Evolutionary conservation across 2,888 invertebrate species (phyloP).

Genomic region (Spodoptera exigua): DNA sequence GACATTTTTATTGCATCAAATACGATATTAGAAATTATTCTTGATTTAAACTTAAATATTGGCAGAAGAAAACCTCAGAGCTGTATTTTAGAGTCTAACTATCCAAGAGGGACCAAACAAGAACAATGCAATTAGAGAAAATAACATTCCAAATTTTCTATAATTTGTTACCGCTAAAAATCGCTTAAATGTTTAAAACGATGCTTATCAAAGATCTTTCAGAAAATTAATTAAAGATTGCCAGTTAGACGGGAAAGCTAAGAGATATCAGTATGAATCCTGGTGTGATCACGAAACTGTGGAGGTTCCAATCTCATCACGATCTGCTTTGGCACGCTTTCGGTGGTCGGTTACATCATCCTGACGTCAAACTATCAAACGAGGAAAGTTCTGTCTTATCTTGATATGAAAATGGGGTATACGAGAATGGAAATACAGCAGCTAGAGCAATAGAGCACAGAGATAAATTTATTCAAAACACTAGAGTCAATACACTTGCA

Average conservation of each 20-base stretch:
- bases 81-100: slow-evolving; percentile 22
- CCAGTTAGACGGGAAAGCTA: slow-evolving; percentile 16
- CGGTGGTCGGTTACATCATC: slow-evolving; percentile 80
- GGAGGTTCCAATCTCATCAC: slow-evolving; percentile 66
- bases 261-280: slow-evolving; percentile 43
- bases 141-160: slow-evolving; percentile 18
- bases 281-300: slow-evolving; percentile 55
- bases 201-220: slow-evolving; percentile 28
- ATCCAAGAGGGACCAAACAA: slow-evolving; percentile 34
- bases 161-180: slow-evolving; percentile 37
- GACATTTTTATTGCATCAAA: too few relatives aligned
- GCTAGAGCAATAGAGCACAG: slow-evolving; percentile 79
- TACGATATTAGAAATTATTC: too few relatives aligned
- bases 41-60: not conserved
- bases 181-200: slow-evolving; percentile 42
- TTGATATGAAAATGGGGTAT: slow-evolving; percentile 63
- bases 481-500: slow-evolving; percentile 87
- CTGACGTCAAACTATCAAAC: slow-evolving; percentile 80
- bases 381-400: slow-evolving; percentile 73
- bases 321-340: slow-evolving; percentile 78
- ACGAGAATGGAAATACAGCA: slow-evolving; percentile 72
- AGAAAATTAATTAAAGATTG: slow-evolving; percentile 34
- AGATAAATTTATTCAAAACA: slow-evolving; percentile 85
- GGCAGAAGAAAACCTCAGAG: slow-evolving; percentile 26
- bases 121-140: too few relatives aligned